Evolutionary conservation across 2,888 invertebrate genomes (phyloP), one percentile per base, ranked within the genome.

Genomic region (Ophonus ardosiacus): DNA sequence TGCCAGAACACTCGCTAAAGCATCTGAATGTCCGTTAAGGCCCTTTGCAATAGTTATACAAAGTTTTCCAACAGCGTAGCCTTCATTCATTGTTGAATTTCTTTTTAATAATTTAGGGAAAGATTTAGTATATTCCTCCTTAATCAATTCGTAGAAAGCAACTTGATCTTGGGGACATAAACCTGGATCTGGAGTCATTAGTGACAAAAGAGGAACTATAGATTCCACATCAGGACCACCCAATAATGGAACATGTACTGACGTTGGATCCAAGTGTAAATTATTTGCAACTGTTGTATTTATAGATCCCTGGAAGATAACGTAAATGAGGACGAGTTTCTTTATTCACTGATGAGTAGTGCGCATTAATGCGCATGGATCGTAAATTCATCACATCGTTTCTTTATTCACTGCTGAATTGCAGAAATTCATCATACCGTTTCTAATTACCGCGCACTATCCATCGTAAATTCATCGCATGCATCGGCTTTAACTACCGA

Each of bases 151-250:
- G 68, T 71, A 85, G 17, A 85, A 85, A 38, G 24, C 57, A 7
- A 43, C 17, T 38, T 65, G 57, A 21, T 71, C 76, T 7, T 56
- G 18, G 87, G 87, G 4, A 86, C 71, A 81, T 76, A 84, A 51
- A 74, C 74, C 43, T 57, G 83, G 84, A 82, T 89, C 87, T 0
- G 94, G 94, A 2, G 91, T 91, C 38, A 92, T 90, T 89, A 93
- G 93, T 7, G 94, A 94, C 86, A 95, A 92, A 40, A 95, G 89
- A 0, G 95, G 95, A 80, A 95, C 92, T 86, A 94, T 93, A 56
- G 94, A 93, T 85, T 93, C 92, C 21, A 93, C 93, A 86, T 95
- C 93, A 89, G 95, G 95, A 8, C 95, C 95, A 76, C 95, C 95
- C 38, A 91, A 85, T 1, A 95, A 92, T 0, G 95, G 95, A n/a